Evolutionary conservation across 2,113 vertebrate genomes (phyloP), one percentile per base, ranked within the genome.

Genomic region (Oxyruncus cristatus): DNA sequence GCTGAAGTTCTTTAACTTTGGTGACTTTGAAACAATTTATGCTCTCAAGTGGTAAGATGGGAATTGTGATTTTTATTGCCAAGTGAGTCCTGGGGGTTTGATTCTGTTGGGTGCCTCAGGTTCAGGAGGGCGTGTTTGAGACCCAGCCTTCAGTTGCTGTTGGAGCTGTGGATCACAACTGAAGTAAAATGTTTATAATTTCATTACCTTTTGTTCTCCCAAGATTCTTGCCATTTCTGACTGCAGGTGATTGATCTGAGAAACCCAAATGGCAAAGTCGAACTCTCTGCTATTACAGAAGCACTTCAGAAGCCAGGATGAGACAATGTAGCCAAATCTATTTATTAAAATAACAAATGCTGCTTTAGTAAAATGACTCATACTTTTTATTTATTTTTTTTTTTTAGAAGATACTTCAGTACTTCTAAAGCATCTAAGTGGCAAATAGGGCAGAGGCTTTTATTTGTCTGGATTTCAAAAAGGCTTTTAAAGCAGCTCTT

Each of bases 281-380:
- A 97, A 97, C 96, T 98, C 97, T 74, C 97, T 98, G 98, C 98
- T 98, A 92, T 97, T 98, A 98, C 97, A 35, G 87, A 94, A 98
- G 81, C 97, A 93, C 95, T 98, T 98, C 96, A 98, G 96, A 98
- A 98, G 90, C 93, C 96, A 96, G 95, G 97, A 98, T 98, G 98
- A 98, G 98, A 96, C 97, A 98, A 97, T 94, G 95, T 94, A 66
- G 81, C 92, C 61, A 96, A 97, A 98, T 98, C 97, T 98, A 93
- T 98, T 98, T 98, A 97, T 96, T 95, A 91, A 91, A 97, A 92
- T 37, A 80, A 79, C 9, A 24, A 94, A 96, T 96, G 87, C 90
- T 98, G 89, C 94, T 92, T 92, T 89, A 97, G 98, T 95, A 97
- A 98, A 95, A 92, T 98, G 98, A 98, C 97, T 98, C 91, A 86